Percentiles rank a stretch among this genome's conserved stretches.
Evolutionary conservation across 1,140 invertebrate genomes (phyloP).

Genomic region (Polypedilum vanderplanki): DNA sequence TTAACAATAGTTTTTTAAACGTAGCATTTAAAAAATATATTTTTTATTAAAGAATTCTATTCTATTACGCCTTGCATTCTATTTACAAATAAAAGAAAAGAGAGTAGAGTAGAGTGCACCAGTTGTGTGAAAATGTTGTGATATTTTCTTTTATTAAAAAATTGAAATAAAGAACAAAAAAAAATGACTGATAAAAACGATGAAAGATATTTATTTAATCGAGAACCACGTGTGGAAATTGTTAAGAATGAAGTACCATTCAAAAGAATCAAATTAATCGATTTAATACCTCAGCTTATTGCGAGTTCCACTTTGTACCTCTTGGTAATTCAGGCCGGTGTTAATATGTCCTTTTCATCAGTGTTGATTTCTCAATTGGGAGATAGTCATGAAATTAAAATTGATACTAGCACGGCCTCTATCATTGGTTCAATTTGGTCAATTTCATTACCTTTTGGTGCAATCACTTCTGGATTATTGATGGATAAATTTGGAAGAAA

Average conservation of each 20-base stretch:
- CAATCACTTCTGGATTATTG: conserved; percentile 48
- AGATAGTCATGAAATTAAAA: conserved; percentile 36
- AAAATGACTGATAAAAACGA: neutral
- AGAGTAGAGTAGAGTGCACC: too few species aligned
- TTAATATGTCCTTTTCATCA: conserved; percentile 50
- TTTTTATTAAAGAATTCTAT: too few species aligned
- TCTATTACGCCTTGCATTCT: too few species aligned
- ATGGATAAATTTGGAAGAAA: conserved; percentile 61
- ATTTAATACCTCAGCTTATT: conserved; percentile 40
- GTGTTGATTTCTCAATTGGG: conserved; percentile 46
- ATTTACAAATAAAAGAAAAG: too few species aligned
- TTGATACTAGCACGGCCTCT: conserved; percentile 35
- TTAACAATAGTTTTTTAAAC: too few species aligned
- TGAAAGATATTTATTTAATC: neutral
- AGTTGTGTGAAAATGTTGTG: too few species aligned
- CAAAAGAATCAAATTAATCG: neutral
- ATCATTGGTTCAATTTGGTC: conserved; percentile 51
- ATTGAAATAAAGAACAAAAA: too few species aligned
- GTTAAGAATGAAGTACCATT: neutral
- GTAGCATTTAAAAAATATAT: too few species aligned
- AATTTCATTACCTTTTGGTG: conserved; percentile 49
- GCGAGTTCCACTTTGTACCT: conserved; percentile 44
- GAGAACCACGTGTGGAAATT: neutral
- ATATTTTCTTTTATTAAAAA: too few species aligned
- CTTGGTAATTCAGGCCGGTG: conserved; percentile 48